Conservation (phyloP, 2,113 vertebrate species). For the Sigmodon hispidus region DNA sequence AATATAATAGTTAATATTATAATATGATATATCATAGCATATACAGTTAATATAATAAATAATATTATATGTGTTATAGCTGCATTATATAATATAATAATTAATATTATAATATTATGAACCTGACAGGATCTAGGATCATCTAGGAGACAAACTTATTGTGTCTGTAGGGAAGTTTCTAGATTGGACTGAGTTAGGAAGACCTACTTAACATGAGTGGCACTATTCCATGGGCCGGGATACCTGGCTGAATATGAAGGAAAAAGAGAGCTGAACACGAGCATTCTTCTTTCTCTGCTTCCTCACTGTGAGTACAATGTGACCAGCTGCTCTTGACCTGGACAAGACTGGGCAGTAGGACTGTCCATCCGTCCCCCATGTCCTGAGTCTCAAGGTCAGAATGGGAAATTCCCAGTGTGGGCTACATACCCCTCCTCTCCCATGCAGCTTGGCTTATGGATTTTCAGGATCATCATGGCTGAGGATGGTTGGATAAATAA, state of each 20-base stretch:
- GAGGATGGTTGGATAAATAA: neutral
- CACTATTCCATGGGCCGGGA: neutral
- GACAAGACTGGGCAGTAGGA: neutral
- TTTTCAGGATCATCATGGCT: neutral
- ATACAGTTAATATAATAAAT: neutral
- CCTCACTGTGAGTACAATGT: neutral
- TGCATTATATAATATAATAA: neutral
- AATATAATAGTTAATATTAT: neutral
- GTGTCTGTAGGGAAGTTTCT: neutral
- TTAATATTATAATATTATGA: neutral
- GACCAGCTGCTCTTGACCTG: neutral
- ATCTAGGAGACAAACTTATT: neutral
- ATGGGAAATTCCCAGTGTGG: neutral
- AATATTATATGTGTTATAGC: neutral
- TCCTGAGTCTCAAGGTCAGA: neutral
- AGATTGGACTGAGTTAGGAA: neutral
- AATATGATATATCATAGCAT: neutral
- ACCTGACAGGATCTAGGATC: neutral
- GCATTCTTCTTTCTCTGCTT: neutral
- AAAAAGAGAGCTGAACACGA: neutral
- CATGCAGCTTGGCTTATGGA: neutral
- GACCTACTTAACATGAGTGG: too few species aligned
- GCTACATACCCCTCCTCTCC: neutral
- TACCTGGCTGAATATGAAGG: neutral
- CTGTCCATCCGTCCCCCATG: neutral